phyloP scores from a whole-genome alignment of 2,888 invertebrate genomes.

The Heliconius ethilla region DNA sequence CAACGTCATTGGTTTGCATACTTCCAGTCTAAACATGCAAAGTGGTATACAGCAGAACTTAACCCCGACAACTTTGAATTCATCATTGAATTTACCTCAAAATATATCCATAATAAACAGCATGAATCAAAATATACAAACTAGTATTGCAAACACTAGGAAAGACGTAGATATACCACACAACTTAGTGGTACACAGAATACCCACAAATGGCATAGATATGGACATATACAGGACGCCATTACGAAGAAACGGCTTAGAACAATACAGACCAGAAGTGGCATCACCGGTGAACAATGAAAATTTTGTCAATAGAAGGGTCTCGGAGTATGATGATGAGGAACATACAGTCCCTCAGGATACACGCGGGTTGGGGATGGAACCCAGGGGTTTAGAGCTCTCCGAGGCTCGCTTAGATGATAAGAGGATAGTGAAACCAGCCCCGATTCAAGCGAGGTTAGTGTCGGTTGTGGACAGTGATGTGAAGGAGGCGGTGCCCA shows the following conservation, averaged over 20 bases:
- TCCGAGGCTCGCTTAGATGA: slow-evolving; percentile 69
- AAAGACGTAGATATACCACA: slow-evolving; percentile 66
- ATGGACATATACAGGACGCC: slow-evolving; percentile 60
- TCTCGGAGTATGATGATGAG: slow-evolving; percentile 74
- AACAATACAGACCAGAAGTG: slow-evolving; percentile 60
- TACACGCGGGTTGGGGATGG: slow-evolving; percentile 56
- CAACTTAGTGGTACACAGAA: slow-evolving; percentile 66
- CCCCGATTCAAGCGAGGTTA: slow-evolving; percentile 69
- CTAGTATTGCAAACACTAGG: slow-evolving; percentile 61
- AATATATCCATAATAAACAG: slow-evolving; percentile 68
- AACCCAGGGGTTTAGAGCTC: slow-evolving; percentile 61
- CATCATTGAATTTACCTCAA: slow-evolving; percentile 62
- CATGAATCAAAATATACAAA: slow-evolving; percentile 56
- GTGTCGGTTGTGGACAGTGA: slow-evolving; percentile 68
- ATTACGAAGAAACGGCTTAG: slow-evolving; percentile 68
- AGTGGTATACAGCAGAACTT: slow-evolving; percentile 47
- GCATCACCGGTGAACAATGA: slow-evolving; percentile 67
- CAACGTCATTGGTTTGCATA: slow-evolving; percentile 64
- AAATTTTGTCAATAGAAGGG: slow-evolving; percentile 69
- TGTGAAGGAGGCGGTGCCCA: slow-evolving; percentile 64
- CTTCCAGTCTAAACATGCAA: slow-evolving; percentile 57
- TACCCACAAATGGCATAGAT: slow-evolving; percentile 72
- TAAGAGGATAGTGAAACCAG: slow-evolving; percentile 71
- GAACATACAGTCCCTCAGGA: slow-evolving; percentile 60
- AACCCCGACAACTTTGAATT: slow-evolving; percentile 59